phyloP scores from a whole-genome alignment of 2,888 invertebrate genomes.

The Coremacera marginata region DNA sequence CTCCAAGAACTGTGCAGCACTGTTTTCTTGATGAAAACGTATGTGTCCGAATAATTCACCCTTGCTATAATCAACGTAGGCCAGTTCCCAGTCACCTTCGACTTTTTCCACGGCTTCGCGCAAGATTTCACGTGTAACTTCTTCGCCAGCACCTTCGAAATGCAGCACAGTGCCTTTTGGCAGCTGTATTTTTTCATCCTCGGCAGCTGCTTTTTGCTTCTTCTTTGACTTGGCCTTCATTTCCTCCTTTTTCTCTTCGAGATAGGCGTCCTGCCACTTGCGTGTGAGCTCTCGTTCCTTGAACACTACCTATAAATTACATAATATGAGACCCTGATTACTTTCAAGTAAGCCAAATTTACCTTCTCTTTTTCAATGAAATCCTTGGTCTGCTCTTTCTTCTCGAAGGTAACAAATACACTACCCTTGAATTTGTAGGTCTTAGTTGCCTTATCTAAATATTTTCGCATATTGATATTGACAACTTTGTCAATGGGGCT shows the following conservation, averaged over 20 bases:
- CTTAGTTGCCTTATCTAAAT: slow-evolving; percentile 75
- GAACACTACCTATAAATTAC: slow-evolving; percentile 72
- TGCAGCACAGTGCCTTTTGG: slow-evolving; percentile 82
- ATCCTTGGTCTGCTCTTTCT: slow-evolving; percentile 82
- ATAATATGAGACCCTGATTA: background rate
- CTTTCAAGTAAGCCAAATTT: slow-evolving; percentile 22
- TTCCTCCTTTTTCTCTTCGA: slow-evolving; percentile 78
- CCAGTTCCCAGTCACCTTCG: slow-evolving; percentile 70
- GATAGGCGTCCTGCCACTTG: slow-evolving; percentile 80
- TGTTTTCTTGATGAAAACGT: slow-evolving; percentile 78
- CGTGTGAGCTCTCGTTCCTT: slow-evolving; percentile 75
- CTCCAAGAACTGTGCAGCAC: slow-evolving; percentile 75
- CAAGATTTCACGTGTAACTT: slow-evolving; percentile 78
- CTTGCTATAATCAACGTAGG: slow-evolving; percentile 81
- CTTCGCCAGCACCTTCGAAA: slow-evolving; percentile 74
- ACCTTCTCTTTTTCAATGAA: slow-evolving; percentile 78
- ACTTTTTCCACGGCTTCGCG: slow-evolving; percentile 74
- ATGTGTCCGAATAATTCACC: slow-evolving; percentile 82
- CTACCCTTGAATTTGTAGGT: slow-evolving; percentile 88
- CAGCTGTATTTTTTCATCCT: slow-evolving; percentile 67
- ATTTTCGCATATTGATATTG: slow-evolving; percentile 76
- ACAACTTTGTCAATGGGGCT: slow-evolving; percentile 77
- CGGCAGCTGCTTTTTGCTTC: slow-evolving; percentile 60
- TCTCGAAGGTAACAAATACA: slow-evolving; percentile 88
- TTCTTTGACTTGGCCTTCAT: slow-evolving; percentile 74